phyloP scores from a whole-genome alignment of 1,140 invertebrate genomes.

The Drosophila pachea region DNA sequence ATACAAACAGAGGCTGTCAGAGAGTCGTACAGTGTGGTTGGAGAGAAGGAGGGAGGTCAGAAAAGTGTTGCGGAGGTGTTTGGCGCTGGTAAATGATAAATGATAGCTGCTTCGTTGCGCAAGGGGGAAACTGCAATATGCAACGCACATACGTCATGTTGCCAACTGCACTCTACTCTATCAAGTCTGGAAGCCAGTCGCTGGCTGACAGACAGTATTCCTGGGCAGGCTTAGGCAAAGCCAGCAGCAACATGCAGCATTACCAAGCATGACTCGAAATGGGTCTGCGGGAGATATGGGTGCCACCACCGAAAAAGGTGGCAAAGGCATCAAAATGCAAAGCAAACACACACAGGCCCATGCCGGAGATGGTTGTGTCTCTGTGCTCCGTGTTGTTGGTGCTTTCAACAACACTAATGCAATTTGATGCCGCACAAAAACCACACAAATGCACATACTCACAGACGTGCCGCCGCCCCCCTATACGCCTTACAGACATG shows the following conservation, averaged over 20 bases:
- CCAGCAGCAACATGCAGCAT: constrained; percentile 38
- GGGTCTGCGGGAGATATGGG: constrained; percentile 4
- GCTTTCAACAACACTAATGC: constrained; percentile 67
- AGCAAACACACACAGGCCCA: constrained; percentile 60
- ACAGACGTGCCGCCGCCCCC: background rate
- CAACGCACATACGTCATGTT: constrained; percentile 38
- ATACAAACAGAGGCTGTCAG: constrained; percentile 37
- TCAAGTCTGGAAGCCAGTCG: constrained; percentile 23
- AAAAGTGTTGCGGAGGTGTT: background rate
- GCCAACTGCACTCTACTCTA: constrained; percentile 29
- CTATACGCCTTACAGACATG: background rate
- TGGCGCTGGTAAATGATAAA: constrained; percentile 63
- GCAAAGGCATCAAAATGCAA: constrained; percentile 55
- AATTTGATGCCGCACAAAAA: constrained; percentile 71
- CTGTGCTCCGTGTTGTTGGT: constrained; percentile 35
- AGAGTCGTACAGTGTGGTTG: too few relatives aligned
- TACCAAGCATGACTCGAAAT: constrained; percentile 39
- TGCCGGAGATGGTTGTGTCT: constrained; percentile 24
- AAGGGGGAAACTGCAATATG: constrained; percentile 31
- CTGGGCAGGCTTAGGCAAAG: constrained; percentile 55
- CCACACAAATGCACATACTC: constrained; percentile 19
- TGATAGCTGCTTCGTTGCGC: constrained; percentile 45
- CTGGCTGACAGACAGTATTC: constrained; percentile 14
- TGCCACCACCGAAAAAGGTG: constrained; percentile 27
- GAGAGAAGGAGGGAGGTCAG: background rate